Conservation (phyloP, 23 tunicate species). For the Styela clava region DNA sequence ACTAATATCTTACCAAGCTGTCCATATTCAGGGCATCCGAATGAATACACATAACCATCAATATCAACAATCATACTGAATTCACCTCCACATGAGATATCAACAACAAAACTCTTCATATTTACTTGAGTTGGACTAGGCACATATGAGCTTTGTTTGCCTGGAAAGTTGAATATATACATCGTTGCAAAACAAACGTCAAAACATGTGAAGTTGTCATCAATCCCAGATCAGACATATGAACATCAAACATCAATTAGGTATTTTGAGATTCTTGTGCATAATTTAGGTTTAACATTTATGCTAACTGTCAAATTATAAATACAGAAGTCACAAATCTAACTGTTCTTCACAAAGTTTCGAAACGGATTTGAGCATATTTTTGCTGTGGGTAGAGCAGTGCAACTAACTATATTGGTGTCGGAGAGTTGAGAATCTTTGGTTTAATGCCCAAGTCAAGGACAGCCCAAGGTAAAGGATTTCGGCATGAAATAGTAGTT, state of each 20-base stretch:
- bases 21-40: conserved; percentile 92
- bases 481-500: too few relatives aligned
- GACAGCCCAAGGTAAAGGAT: too few relatives aligned
- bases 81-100: conserved; percentile 71
- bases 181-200: neutral
- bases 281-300: too few relatives aligned
- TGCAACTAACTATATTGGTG: too few relatives aligned
- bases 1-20: conserved; percentile 75
- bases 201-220: neutral
- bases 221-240: neutral
- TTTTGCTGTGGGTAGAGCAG: too few relatives aligned
- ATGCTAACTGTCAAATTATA: too few relatives aligned
- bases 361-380: too few relatives aligned
- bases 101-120: conserved; percentile 57
- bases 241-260: neutral
- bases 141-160: conserved; percentile 61
- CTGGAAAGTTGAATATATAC: conserved; percentile 24
- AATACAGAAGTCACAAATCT: too few relatives aligned
- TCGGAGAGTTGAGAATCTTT: too few relatives aligned
- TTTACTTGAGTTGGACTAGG: conserved; percentile 67
- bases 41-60: conserved; percentile 75
- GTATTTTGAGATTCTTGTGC: too few relatives aligned
- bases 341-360: too few relatives aligned
- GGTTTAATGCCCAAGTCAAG: too few relatives aligned
- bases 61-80: conserved; percentile 81